These are phyloP conservation scores for Caenorhabditis sulstoni DNA, from an alignment of 2,888 invertebrate genomes.

Conservation along the genomic window DNA sequence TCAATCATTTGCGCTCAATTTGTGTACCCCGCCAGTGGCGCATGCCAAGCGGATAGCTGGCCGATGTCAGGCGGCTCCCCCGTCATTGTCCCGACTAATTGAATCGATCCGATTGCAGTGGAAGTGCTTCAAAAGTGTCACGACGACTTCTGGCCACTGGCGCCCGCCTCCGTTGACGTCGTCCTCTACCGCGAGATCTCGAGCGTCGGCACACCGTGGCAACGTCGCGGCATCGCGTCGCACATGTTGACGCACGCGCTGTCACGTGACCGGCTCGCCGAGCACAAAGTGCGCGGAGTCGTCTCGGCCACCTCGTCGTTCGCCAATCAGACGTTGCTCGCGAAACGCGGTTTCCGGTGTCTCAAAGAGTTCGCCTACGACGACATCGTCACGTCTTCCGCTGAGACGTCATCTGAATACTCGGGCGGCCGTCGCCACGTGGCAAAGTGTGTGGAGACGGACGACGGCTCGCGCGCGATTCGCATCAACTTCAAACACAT, in stretches of 20 bases:
- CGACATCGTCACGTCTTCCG: background rate
- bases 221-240: constrained; percentile 49
- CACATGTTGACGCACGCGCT: constrained; percentile 12
- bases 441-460: constrained; percentile 9
- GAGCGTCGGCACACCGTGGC: constrained; percentile 39
- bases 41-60: no score
- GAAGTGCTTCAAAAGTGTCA: constrained; percentile 35
- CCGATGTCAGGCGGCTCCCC: no score
- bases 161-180: constrained; percentile 20
- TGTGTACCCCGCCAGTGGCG: no score
- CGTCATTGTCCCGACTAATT: no score
- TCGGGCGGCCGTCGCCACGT: background rate
- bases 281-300: constrained; percentile 29
- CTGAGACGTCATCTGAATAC: no score
- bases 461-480: constrained; percentile 45
- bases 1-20: no score
- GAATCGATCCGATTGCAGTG: constrained; percentile 8
- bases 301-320: constrained; percentile 47
- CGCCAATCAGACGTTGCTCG: constrained; percentile 41
- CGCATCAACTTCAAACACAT: constrained; percentile 40
- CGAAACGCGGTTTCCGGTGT: constrained; percentile 42
- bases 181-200: constrained; percentile 51
- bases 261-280: background rate
- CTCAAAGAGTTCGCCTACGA: constrained; percentile 36
- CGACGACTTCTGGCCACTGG: constrained; percentile 40